Conservation (phyloP, 92 coral and sea anemone species). For the Porites cylindrica region DNA sequence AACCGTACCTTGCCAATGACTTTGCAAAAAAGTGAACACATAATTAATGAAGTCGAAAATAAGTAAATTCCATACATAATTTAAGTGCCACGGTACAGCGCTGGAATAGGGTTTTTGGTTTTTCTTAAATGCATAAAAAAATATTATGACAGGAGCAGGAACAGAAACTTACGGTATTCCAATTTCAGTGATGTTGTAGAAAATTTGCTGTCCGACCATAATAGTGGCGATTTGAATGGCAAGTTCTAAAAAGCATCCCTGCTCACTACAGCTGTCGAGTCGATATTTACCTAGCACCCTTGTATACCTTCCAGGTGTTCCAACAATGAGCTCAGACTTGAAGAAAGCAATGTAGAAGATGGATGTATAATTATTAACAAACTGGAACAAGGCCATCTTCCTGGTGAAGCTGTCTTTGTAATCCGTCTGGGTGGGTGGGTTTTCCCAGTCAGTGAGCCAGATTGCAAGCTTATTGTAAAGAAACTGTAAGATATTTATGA, state of each 20-base stretch:
- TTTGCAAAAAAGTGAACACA: too few species aligned
- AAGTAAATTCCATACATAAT: too few species aligned
- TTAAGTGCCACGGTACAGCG: too few species aligned
- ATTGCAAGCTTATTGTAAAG: conserved; percentile 85
- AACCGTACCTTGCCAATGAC: too few species aligned
- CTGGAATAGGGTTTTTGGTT: too few species aligned
- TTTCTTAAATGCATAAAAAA: too few species aligned
- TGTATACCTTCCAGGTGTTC: conserved; percentile 85
- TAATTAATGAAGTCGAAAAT: too few species aligned
- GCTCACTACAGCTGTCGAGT: conserved; percentile 94
- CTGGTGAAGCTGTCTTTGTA: conserved; percentile 93
- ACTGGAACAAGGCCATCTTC: conserved; percentile 97
- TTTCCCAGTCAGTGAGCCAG: conserved; percentile 97
- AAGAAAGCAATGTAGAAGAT: conserved; percentile 98
- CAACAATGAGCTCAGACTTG: conserved; percentile 91
- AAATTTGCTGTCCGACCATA: conserved; percentile 98
- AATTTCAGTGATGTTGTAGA: conserved; percentile 92
- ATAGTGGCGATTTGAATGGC: conserved; percentile 90
- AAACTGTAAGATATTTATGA: conserved; percentile 81
- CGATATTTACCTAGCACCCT: conserved; percentile 77
- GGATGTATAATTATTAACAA: conserved; percentile 95
- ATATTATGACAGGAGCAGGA: too few species aligned
- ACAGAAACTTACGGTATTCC: conserved; percentile 88
- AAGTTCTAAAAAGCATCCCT: conserved; percentile 94
- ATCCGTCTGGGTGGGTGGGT: conserved; percentile 91